phyloP scores from a whole-genome alignment of 2,797 vertebrate genomes.

The Paratrypauchen microcephalus region DNA sequence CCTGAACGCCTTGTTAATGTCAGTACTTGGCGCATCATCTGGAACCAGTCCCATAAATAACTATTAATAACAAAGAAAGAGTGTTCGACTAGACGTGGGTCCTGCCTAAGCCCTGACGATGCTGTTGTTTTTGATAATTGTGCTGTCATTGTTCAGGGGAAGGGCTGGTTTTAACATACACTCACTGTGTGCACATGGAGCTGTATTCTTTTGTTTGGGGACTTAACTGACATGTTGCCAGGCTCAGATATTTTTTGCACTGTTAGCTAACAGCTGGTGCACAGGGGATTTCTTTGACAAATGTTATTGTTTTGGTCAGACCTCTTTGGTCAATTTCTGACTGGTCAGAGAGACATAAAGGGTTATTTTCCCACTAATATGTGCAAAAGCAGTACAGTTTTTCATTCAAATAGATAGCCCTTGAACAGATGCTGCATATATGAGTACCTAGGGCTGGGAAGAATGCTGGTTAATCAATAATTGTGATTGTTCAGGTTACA shows the following conservation, averaged over 20 bases:
- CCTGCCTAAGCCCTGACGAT: constrained; percentile 53
- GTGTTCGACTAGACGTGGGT: constrained; percentile 45
- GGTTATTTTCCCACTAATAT: background rate
- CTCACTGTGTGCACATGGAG: constrained; percentile 37
- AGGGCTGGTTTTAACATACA: constrained; percentile 36
- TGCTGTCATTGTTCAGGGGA: constrained; percentile 42
- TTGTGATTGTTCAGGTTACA: no score
- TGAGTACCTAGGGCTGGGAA: background rate
- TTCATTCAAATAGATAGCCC: background rate
- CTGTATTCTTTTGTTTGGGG: constrained; percentile 29
- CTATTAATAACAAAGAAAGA: constrained; percentile 70
- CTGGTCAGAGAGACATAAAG: background rate
- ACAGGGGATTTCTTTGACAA: constrained; percentile 34
- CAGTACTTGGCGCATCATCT: constrained; percentile 67
- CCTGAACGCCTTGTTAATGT: constrained; percentile 72
- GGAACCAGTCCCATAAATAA: constrained; percentile 66
- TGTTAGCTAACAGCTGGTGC: constrained; percentile 25
- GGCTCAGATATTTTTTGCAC: constrained; percentile 22
- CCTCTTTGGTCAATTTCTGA: constrained; percentile 7
- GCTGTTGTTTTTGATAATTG: constrained; percentile 59
- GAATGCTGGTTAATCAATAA: no score
- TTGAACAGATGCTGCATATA: background rate
- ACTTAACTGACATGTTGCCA: constrained; percentile 48
- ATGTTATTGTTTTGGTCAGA: constrained; percentile 35
- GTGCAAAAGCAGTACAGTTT: background rate